Percentiles rank a stretch among this genome's conserved stretches.
Evolutionary conservation across 2,113 vertebrate species (phyloP).

Genomic region (Syngnathus typhle): DNA sequence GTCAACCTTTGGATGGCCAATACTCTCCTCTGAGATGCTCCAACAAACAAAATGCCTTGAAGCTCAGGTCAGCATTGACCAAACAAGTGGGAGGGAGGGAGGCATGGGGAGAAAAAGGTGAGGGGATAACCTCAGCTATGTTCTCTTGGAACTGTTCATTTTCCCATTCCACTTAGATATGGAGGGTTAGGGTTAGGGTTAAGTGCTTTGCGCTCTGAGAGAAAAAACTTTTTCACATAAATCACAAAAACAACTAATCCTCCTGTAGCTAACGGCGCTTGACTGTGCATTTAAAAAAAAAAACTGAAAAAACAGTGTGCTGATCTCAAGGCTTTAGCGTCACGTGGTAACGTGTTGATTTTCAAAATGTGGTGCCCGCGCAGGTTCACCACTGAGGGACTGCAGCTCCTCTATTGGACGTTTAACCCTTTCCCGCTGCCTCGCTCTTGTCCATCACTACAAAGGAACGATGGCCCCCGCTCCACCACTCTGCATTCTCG

Average conservation of each 20-base stretch:
- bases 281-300: conserved; percentile 1
- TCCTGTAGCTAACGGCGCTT: conserved; percentile 6
- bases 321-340: conserved; percentile 22
- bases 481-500: conserved; percentile 57
- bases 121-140: conserved; percentile 35
- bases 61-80: conserved; percentile 50
- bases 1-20: conserved; percentile 29
- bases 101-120: conserved; percentile 45
- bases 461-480: conserved; percentile 48
- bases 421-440: conserved; percentile 65
- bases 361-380: conserved; percentile 54
- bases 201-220: conserved; percentile 7
- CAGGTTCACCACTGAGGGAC: conserved; percentile 42
- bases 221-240: conserved; percentile 26
- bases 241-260: conserved; percentile 36
- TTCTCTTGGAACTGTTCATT: conserved; percentile 34
- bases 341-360: conserved; percentile 60
- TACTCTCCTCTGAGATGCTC: conserved; percentile 43
- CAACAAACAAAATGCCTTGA: conserved; percentile 55
- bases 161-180: conserved; percentile 22
- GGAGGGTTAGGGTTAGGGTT: too few species aligned
- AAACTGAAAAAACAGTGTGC: conserved; percentile 7
- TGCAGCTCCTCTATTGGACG: conserved; percentile 49
- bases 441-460: conserved; percentile 59
- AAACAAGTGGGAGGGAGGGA: conserved; percentile 30